Base-by-base conservation (phyloP, 2,113 vertebrate species). In the Muscicapa adusta region DNA sequence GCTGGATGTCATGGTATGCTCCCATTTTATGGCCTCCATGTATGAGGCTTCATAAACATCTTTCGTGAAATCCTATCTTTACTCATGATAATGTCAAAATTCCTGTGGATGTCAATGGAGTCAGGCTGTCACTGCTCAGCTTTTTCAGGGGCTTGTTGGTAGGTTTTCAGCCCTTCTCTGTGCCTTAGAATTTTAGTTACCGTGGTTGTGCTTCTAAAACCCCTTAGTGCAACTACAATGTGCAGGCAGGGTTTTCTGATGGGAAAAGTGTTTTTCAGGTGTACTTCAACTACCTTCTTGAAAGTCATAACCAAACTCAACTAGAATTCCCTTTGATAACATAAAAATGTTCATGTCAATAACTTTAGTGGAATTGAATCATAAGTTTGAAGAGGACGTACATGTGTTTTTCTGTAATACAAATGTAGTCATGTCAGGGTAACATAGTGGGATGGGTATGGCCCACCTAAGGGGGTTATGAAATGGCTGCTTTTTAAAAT, bases 1-100 rank as follows among this genome's bases (percentile, higher is more conserved):
- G 6, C 8, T 92, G 25, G 28, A 68, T 75, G 38, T 87, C 84
- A 72, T 61, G 8, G 10, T 25, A 24, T 33, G 24, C 12, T 89
- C 17, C 29, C 45, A 61, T 17, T 93, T 95, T 85, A 91, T 56
- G 34, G 4, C 20, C 50, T 85, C 54, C 42, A 48, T 73, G 51
- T 51, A 54, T 85, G 36, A 85, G 7, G 23, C 50, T 85, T 82
- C 81, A 79, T 70, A 82, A 92, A 85, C 11, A 54, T 10, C 12
- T 89, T 96, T 42, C 78, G 66, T 73, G 77, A 94, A 92, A 91
- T 54, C 54, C 38, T 88, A 51, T 43, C 62, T 75, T 87, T 36
- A 18, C 10, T 89, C 29, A 50, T 19, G 28, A 72, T 81, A 91
- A 34, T 7, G 14, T 29, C 16, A 89, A 70, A 82, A 75, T 61